phyloP scores from a whole-genome alignment of 2,888 invertebrate species.

The Diogma glabrata region DNA sequence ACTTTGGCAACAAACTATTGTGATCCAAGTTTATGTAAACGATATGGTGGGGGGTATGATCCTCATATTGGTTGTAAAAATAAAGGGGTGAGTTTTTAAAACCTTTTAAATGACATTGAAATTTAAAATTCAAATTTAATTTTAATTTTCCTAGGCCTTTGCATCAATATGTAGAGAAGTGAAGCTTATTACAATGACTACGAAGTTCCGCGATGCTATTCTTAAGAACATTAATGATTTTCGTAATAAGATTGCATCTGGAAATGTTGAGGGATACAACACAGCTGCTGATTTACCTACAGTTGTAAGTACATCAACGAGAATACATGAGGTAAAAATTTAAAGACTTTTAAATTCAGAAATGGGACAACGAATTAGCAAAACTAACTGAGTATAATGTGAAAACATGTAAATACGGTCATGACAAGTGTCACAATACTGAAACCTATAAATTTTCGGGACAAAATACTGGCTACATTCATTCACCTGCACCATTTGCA shows the following conservation, averaged over 20 bases:
- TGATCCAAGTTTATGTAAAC: background rate
- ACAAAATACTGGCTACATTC: background rate
- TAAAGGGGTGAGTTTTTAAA: background rate
- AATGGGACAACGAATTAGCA: background rate
- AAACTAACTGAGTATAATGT: background rate
- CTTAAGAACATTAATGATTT: background rate
- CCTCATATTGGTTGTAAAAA: conserved; percentile 4
- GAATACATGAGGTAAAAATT: too few relatives aligned
- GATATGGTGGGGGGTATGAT: too few relatives aligned
- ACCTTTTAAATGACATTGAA: background rate
- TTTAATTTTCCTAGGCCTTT: too few relatives aligned
- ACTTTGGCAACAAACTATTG: background rate
- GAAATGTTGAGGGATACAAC: background rate
- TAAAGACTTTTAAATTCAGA: background rate
- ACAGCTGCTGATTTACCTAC: background rate
- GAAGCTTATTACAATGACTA: too few relatives aligned
- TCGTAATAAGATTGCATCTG: conserved; percentile 5
- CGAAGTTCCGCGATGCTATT: too few relatives aligned
- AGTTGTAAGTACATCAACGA: too few relatives aligned
- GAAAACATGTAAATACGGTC: background rate
- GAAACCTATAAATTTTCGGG: background rate
- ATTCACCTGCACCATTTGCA: background rate
- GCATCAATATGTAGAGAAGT: too few relatives aligned
- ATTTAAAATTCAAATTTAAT: too few relatives aligned
- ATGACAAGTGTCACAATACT: conserved; percentile 1